phyloP scores from a whole-genome alignment of 1,140 invertebrate species.

The Euwallacea similis region DNA sequence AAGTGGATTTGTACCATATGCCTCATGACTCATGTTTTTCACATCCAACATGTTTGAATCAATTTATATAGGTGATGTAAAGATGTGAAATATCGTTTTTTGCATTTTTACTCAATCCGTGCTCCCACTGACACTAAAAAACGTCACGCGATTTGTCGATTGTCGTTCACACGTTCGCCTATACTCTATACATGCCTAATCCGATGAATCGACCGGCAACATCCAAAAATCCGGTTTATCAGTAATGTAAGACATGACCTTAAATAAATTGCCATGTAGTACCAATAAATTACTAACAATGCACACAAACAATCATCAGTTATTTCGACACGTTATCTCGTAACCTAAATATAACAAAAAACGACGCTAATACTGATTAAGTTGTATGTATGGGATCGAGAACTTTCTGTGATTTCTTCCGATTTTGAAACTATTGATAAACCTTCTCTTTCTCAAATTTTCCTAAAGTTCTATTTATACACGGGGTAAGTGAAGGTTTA shows the following conservation, averaged over 20 bases:
- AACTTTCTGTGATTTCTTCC: too few relatives aligned
- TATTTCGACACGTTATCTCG: conserved; percentile 22
- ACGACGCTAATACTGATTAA: not conserved
- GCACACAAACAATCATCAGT: conserved; percentile 19
- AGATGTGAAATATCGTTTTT: too few relatives aligned
- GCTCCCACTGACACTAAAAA: not conserved
- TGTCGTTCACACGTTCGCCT: not conserved
- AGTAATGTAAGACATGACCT: conserved; percentile 10
- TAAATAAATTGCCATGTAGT: conserved; percentile 9
- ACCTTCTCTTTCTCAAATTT: too few relatives aligned
- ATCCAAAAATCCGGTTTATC: conserved; percentile 14
- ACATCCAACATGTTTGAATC: too few relatives aligned
- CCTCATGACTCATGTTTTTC: too few relatives aligned
- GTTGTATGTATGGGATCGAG: too few relatives aligned
- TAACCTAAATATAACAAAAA: conserved; percentile 16
- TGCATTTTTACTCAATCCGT: too few relatives aligned
- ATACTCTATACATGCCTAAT: not conserved
- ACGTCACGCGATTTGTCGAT: not conserved
- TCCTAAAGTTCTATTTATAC: too few relatives aligned
- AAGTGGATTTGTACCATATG: too few relatives aligned
- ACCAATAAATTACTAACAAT: conserved; percentile 25
- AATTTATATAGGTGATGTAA: too few relatives aligned
- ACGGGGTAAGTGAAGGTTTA: too few relatives aligned
- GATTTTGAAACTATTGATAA: too few relatives aligned
- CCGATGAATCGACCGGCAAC: not conserved